These are phyloP conservation scores for Synergus itoensis DNA, from an alignment of 2,888 invertebrate species.

Conservation along the genomic window DNA sequence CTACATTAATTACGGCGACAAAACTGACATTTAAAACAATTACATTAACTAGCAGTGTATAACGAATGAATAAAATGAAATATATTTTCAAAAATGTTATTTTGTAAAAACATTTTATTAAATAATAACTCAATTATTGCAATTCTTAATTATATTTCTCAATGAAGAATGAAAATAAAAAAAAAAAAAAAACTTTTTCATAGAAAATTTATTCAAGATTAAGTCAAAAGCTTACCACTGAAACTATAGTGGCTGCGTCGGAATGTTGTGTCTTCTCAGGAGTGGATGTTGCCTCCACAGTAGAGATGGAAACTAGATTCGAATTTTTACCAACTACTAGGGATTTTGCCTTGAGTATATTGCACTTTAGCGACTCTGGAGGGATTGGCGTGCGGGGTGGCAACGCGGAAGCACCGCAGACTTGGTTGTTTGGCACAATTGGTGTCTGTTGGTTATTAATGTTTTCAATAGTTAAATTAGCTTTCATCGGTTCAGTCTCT, in stretches of 20 bases:
- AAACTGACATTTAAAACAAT: conserved; percentile 39
- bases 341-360: conserved; percentile 92
- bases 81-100: neutral
- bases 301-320: conserved; percentile 73
- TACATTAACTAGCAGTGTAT: conserved; percentile 2
- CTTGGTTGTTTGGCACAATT: conserved; percentile 86
- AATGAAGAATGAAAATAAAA: conserved; percentile 19
- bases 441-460: conserved; percentile 76
- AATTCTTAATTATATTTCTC: neutral
- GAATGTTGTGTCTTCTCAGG: conserved; percentile 70
- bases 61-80: neutral
- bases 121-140: neutral
- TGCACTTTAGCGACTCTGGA: conserved; percentile 95
- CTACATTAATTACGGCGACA: conserved; percentile 42
- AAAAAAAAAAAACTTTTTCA: conserved; percentile 15
- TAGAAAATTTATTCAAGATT: neutral
- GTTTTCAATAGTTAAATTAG: conserved; percentile 80
- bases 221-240: conserved; percentile 83
- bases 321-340: conserved; percentile 79
- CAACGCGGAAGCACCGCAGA: conserved; percentile 80
- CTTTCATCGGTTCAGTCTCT: conserved; percentile 84
- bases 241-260: conserved; percentile 85
- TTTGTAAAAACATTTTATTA: conserved; percentile 16
- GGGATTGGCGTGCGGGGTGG: conserved; percentile 85
- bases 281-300: conserved; percentile 74